Conservation (phyloP, 2,888 invertebrate genomes). For the Lycocerus yunnanus region DNA sequence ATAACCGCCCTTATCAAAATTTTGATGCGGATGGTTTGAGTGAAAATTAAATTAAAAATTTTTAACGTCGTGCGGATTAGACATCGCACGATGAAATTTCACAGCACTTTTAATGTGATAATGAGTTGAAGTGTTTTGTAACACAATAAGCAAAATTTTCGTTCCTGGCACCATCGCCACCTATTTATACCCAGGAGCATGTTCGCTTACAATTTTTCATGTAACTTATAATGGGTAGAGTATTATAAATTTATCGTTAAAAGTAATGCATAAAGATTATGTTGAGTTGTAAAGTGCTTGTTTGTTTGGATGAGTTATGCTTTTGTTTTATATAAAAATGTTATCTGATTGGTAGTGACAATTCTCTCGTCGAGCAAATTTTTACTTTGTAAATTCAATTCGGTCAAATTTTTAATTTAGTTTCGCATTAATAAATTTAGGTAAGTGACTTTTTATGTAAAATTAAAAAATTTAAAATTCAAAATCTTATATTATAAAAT, state of each 20-base stretch:
- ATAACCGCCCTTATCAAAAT: conserved; percentile 2
- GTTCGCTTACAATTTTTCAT: conserved; percentile 5
- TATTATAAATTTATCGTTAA: background rate
- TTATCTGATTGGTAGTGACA: background rate
- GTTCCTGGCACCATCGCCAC: conserved; percentile 45
- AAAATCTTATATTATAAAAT: too few relatives aligned
- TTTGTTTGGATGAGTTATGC: background rate
- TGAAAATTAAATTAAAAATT: background rate
- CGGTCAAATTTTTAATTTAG: background rate
- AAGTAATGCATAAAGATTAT: background rate
- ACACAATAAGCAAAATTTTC: conserved; percentile 37
- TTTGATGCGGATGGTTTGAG: background rate
- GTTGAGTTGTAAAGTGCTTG: background rate
- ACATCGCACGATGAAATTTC: conserved; percentile 37
- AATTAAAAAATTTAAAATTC: too few relatives aligned
- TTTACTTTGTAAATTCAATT: background rate
- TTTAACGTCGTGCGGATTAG: background rate
- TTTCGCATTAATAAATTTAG: too few relatives aligned
- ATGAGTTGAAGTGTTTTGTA: conserved; percentile 43
- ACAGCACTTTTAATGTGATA: conserved; percentile 40
- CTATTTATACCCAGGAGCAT: conserved; percentile 14
- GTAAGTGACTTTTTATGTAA: too few relatives aligned
- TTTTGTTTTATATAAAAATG: background rate
- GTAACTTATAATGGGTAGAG: too few relatives aligned
- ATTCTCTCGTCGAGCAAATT: background rate